Evolutionary conservation across 2,888 invertebrate species (phyloP).

Genomic region (Parnassius smintheus): DNA sequence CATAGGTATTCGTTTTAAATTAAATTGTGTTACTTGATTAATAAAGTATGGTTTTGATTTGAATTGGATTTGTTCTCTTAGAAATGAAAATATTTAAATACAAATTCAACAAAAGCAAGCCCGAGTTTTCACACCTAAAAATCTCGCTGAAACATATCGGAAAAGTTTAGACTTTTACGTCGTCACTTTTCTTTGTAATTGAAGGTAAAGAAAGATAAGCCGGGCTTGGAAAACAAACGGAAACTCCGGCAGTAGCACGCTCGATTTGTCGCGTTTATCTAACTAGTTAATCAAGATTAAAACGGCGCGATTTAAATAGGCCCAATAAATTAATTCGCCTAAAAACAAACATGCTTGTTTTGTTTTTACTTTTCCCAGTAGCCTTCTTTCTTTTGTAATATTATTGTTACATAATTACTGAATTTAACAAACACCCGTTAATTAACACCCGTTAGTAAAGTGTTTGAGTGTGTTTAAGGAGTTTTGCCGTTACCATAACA

Average conservation of each 20-base stretch:
- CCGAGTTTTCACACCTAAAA: background rate
- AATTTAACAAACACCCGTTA: no score
- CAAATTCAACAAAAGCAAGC: background rate
- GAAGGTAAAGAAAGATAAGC: slow-evolving; percentile 25
- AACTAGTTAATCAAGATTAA: slow-evolving; percentile 65
- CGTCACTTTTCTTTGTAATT: slow-evolving; percentile 18
- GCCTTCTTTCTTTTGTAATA: background rate
- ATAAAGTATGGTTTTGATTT: no score
- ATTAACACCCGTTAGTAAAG: no score
- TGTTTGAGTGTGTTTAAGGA: no score
- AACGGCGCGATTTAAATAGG: slow-evolving; percentile 40
- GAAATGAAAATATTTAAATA: no score
- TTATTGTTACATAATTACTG: no score
- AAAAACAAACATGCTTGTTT: background rate
- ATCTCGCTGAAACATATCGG: slow-evolving; percentile 1
- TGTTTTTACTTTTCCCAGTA: background rate
- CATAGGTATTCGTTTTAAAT: no score
- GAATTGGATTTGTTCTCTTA: no score
- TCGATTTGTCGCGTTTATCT: slow-evolving; percentile 63
- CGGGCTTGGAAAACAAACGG: slow-evolving; percentile 22
- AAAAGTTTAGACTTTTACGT: background rate
- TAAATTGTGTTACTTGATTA: no score
- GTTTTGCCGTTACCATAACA: no score
- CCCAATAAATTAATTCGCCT: slow-evolving; percentile 25
- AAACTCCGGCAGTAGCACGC: slow-evolving; percentile 42